Evolutionary conservation across 2,888 invertebrate genomes (phyloP).

Genomic region (Macrophya annulata): DNA sequence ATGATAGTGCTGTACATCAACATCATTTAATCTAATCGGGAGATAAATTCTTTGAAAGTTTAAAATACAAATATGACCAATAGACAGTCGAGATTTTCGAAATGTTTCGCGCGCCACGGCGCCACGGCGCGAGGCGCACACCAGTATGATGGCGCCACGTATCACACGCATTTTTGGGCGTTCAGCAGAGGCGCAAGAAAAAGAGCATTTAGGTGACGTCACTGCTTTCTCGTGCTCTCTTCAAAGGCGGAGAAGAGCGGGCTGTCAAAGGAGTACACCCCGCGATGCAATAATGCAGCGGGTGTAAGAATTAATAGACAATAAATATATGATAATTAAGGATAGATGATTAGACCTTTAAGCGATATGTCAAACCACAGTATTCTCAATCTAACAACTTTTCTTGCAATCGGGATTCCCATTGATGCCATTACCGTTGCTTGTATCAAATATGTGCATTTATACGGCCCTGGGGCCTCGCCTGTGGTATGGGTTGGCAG

Average conservation of each 20-base stretch:
- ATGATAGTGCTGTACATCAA: not conserved
- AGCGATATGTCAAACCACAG: not conserved
- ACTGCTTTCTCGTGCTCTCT: not conserved
- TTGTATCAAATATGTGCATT: not conserved
- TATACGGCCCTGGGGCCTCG: conserved; percentile 46
- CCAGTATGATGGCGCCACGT: conserved; percentile 14
- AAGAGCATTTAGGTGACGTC: not conserved
- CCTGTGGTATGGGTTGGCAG: conserved; percentile 11
- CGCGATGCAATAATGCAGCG: not conserved
- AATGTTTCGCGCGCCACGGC: not conserved
- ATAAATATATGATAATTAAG: not conserved
- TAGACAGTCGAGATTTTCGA: not conserved
- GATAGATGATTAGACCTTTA: not conserved
- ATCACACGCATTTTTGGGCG: not conserved
- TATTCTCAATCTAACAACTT: not conserved
- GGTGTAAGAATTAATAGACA: not conserved
- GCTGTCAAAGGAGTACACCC: not conserved
- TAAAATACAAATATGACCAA: not conserved
- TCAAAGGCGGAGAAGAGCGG: not conserved
- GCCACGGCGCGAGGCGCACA: not conserved
- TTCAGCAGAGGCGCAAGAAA: not conserved
- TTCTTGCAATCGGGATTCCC: not conserved
- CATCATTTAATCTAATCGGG: not conserved
- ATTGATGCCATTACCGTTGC: not conserved
- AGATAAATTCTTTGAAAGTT: not conserved